A percentile compares a stretch with the other conserved stretches of the same genome.
Conservation (phyloP, 1,140 invertebrate genomes). For the Mesaphorura yosii region DNA sequence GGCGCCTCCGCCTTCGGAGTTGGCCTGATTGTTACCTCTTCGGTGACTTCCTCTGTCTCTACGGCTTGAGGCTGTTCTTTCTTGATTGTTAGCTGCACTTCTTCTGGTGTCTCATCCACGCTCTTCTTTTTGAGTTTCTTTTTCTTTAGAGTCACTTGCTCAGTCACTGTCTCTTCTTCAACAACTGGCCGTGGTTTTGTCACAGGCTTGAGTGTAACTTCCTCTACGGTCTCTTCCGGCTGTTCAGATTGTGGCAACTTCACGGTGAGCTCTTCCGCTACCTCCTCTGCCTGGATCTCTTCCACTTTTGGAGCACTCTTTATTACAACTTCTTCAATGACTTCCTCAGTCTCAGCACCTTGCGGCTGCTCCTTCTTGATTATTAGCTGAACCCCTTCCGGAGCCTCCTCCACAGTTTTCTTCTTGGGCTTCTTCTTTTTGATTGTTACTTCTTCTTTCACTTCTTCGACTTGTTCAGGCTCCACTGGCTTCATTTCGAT, state of each 20-base stretch:
- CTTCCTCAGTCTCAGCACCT: conserved; percentile 34
- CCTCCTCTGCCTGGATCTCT: neutral
- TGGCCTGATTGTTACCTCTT: conserved; percentile 45
- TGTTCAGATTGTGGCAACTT: neutral
- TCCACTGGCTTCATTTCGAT: conserved; percentile 39
- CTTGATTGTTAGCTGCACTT: conserved; percentile 44
- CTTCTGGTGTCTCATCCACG: conserved; percentile 49
- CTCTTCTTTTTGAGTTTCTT: conserved; percentile 34
- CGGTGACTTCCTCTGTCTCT: conserved; percentile 35
- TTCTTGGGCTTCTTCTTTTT: conserved; percentile 9
- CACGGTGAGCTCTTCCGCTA: neutral
- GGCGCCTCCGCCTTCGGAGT: conserved; percentile 58
- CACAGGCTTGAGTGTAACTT: conserved; percentile 50
- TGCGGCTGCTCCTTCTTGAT: conserved; percentile 38
- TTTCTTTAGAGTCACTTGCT: conserved; percentile 45
- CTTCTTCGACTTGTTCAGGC: conserved; percentile 35
- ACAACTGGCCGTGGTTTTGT: conserved; percentile 35
- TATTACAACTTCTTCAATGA: conserved; percentile 30
- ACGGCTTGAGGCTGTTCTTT: conserved; percentile 33
- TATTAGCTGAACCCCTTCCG: conserved; percentile 45
- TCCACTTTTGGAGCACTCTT: conserved; percentile 36
- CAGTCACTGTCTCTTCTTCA: conserved; percentile 33
- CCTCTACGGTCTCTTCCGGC: conserved; percentile 46
- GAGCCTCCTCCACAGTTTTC: conserved; percentile 47
- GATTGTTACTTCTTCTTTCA: neutral